Base-by-base conservation (phyloP, 2,888 invertebrate species). In the Acrobasis repandana region DNA sequence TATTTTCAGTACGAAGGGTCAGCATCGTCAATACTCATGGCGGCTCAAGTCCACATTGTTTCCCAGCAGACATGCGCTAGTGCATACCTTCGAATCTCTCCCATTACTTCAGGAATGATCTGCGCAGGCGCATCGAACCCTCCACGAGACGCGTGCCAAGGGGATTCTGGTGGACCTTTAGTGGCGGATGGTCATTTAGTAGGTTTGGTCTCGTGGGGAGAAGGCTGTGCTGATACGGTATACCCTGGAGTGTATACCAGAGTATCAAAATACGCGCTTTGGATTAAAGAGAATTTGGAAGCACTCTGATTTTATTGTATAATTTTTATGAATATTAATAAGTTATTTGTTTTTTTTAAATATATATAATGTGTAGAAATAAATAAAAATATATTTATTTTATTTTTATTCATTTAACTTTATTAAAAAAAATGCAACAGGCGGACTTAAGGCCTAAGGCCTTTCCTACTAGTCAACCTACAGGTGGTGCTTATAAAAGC, bases 111-210 rank as follows among this genome's bases (percentile, higher is more conserved):
- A 5, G 85, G 84, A 9, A 93, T 93, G 93, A 64, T 93, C 8
- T 93, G 93, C 65, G 93, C 93, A 0, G 73, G 74, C 15, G 83
- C 72, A 1, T 62, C 66, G 1, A 67, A 83, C 5, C 88, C 89
- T 2, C 73, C 84, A 0, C 72, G 89, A 61, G 93, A 93, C 62
- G 88, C 93, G 1, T 93, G 93, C 63, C 91, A 93, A 79, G 94
- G 93, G 0, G 94, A 94, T 74, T 93, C 93, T n/a, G 94, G 94
- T 3, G 94, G 94, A n/a, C 94, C 94, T 50, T 75, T 94, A 38
- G 93, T 92, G n/a, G 80, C 85, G 58, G 76, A 83, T 54, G 82
- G 82, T 49, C 75, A 77, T 58, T 77, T 93, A 50, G 76, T 94
- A 56, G 94, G 94, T 48, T 83, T 94, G 56, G 93, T 94, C 1